phyloP scores from a whole-genome alignment of 2,797 vertebrate species.

The Thripadectes ignobilis region DNA sequence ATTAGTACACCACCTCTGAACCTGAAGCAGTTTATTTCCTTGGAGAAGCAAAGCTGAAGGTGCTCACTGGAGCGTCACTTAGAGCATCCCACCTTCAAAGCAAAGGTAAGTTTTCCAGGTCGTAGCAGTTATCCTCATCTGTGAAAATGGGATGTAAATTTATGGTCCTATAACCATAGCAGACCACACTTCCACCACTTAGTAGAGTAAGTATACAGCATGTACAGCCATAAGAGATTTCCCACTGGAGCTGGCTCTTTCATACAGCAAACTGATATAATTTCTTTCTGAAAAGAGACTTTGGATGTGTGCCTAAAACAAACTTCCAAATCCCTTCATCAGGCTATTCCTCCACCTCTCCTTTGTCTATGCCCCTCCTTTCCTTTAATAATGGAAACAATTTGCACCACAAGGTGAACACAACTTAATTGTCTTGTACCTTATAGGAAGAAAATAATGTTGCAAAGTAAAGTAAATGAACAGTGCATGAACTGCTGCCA shows the following conservation, averaged over 20 bases:
- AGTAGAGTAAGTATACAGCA: background rate
- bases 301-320: background rate
- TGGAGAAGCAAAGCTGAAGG: background rate
- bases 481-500: slow-evolving; percentile 59
- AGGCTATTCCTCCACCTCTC: background rate
- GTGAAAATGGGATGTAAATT: background rate
- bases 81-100: background rate
- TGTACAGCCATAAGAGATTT: background rate
- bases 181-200: background rate
- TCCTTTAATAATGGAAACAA: background rate
- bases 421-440: background rate
- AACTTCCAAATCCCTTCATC: background rate
- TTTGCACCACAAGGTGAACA: background rate
- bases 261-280: background rate
- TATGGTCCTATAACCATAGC: background rate
- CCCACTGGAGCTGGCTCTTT: background rate
- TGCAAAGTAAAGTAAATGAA: slow-evolving; percentile 13
- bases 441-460: background rate
- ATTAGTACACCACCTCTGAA: background rate
- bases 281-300: background rate
- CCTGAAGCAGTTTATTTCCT: background rate
- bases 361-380: background rate
- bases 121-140: background rate
- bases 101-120: background rate
- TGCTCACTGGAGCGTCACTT: background rate